Percentiles rank a stretch among this genome's conserved stretches.
Evolutionary conservation across 2,797 vertebrate species (phyloP).

Genomic region (Odontamblyopus lacepedii): DNA sequence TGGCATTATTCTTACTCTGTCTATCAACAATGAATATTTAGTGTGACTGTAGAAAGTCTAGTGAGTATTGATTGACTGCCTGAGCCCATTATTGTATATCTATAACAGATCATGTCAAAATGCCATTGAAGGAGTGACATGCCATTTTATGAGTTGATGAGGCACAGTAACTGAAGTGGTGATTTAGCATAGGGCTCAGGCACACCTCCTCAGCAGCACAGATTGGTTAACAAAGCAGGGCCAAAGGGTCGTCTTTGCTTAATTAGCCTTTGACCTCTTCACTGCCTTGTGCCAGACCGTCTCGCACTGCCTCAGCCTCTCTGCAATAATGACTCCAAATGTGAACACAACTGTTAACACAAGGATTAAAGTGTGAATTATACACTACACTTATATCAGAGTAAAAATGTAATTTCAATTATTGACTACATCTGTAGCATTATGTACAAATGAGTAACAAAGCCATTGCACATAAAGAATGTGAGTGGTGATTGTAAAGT

Average conservation of each 20-base stretch:
- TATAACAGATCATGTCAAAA: constrained; percentile 64
- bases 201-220: constrained; percentile 72
- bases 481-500: constrained; percentile 27
- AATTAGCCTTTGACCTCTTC: constrained; percentile 84
- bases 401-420: not conserved
- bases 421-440: not conserved
- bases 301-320: constrained; percentile 41
- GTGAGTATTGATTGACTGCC: constrained; percentile 69
- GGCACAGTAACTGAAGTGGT: constrained; percentile 72
- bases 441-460: not conserved
- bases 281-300: constrained; percentile 71
- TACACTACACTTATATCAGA: not conserved
- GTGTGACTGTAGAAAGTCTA: constrained; percentile 72
- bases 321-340: constrained; percentile 61
- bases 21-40: constrained; percentile 70
- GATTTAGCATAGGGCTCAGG: constrained; percentile 66
- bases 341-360: not conserved
- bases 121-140: constrained; percentile 67
- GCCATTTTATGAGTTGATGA: constrained; percentile 75
- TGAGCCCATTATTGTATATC: constrained; percentile 78
- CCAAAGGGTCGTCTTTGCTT: constrained; percentile 78
- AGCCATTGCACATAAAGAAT: not conserved
- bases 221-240: constrained; percentile 83
- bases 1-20: constrained; percentile 73
- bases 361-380: not conserved